Base-by-base conservation (phyloP, 1,140 invertebrate species). In the Calephelis nemesis region DNA sequence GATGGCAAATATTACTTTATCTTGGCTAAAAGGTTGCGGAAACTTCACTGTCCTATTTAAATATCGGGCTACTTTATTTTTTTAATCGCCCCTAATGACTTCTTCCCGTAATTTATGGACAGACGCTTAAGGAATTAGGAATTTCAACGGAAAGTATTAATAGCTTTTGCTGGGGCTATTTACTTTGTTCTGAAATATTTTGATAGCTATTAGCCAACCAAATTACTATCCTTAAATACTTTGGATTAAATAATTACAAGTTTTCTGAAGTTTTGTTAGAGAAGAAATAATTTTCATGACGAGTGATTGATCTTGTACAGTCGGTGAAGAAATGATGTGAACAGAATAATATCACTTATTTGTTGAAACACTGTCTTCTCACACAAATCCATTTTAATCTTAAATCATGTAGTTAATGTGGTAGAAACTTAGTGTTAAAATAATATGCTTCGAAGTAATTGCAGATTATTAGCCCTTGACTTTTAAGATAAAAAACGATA, bases 41-140 rank as follows among this genome's bases (percentile, higher is more conserved):
- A 76, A 70, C 69, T 70, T 68, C 64, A 62, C 64, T 65, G 66
- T 81, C 77, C 66, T 77, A 84, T 85, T 83, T 83, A 82, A 80
- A 82, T 83, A 85, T 78, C 58, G 65, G 71, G 69, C 67, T 71
- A 71, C 75, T 85, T 74, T 74, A 82, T 65, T 84, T 83, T 85
- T 87, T 87, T 83, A 88, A 90, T 82, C 78, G 77, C 63, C 76
- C 73, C 80, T 87, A 87, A 88, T 81, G 87, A 87, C 84, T 84
- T 78, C 74, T 83, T 76, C 69, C 76, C 71, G 79, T 86, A 87
- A 90, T 88, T 88, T 85, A 88, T 85, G 82, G 74, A 75, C 75
- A 83, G 76, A 78, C 75, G 76, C 76, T 81, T 75, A 77, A 78
- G 72, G 78, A 85, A 84, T 79, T 76, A 78, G 74, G 77, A 80